A percentile compares a stretch with the other conserved stretches of the same genome.
Evolutionary conservation across 2,888 invertebrate genomes (phyloP).

Genomic region (Anoplius nigerrimus): DNA sequence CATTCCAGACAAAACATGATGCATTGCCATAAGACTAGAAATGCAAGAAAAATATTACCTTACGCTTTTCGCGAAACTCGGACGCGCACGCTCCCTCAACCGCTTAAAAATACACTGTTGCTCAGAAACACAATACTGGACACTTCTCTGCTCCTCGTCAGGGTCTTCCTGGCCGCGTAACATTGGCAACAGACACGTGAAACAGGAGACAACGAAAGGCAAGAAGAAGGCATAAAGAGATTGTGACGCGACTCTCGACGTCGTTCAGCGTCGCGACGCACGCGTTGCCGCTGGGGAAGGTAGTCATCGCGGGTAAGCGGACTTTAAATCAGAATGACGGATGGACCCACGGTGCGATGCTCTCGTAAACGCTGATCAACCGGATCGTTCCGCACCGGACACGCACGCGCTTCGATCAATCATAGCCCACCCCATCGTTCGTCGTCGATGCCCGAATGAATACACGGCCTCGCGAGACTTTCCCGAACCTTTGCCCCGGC

Average conservation of each 20-base stretch:
- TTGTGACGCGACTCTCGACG: background rate
- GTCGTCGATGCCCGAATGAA: constrained; percentile 23
- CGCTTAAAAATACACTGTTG: too few species aligned
- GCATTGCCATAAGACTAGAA: too few species aligned
- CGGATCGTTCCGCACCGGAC: constrained; percentile 24
- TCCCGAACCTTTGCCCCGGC: background rate
- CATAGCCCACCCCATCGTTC: constrained; percentile 7
- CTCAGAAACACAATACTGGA: too few species aligned
- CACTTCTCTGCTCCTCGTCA: too few species aligned
- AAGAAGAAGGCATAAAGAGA: too few species aligned
- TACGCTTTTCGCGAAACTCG: too few species aligned
- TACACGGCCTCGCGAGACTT: constrained; percentile 1
- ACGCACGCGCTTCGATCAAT: constrained; percentile 44
- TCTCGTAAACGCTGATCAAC: constrained; percentile 37
- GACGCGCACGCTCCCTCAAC: too few species aligned
- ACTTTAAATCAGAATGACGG: constrained; percentile 56
- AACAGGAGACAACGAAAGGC: too few species aligned
- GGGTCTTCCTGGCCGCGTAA: too few species aligned
- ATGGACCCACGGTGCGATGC: constrained; percentile 41
- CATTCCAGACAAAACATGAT: too few species aligned
- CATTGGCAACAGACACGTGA: too few species aligned
- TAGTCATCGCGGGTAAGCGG: constrained; percentile 45
- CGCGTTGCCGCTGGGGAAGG: constrained; percentile 17
- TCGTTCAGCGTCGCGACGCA: background rate
- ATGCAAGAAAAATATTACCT: too few species aligned